Base-by-base conservation (phyloP, 2,113 vertebrate species). In the Cololabis saira region DNA sequence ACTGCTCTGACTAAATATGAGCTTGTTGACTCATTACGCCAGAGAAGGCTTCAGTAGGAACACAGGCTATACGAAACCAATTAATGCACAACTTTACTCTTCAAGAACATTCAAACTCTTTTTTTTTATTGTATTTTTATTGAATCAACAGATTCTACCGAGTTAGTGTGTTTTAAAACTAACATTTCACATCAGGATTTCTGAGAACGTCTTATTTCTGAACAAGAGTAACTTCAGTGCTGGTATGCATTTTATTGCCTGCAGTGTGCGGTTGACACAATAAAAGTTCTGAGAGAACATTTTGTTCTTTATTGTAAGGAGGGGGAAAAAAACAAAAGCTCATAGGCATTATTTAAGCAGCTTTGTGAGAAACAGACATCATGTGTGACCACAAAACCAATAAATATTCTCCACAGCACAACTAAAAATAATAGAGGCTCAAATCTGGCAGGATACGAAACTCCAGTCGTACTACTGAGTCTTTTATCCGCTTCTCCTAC, bases 291-390 rank as follows among this genome's bases (percentile, higher is more conserved):
- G 17, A 53, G 30, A 58, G 49, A 68, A 74, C 58, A 59, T 43
- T 67, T 51, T 37, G 37, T 66, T 79, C 47, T 85, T 81, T 79
- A 76, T 79, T 84, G 40, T 22, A 44, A 62, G 9, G 55, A 14
- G 49, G 19, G 44, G 59, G 45, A 44, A 33, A 22, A 9, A 22
- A n/a, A 58, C 13, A 45, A 40, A n/a, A 53, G 12, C 15, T 24
- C 47, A 18, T 12, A 12, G 43, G 37, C 16, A 61, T 14, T 2
- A 17, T 55, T 44, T 17, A 37, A 37, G 33, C 10, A 37, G 49
- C 14, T 6, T 14, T 50, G 15, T 54, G 4, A 42, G 7, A 17
- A 21, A 67, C 50, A 47, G 2, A 69, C 37, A 55, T 45, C 22
- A 65, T 33, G 6, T 12, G 10, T 60, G 12, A 45, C 2, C 11